Percentiles rank a stretch among this genome's conserved stretches.
These are phyloP conservation scores for Minunthozetes semirufus DNA, from an alignment of 2,888 invertebrate genomes.

Conservation along the genomic window DNA sequence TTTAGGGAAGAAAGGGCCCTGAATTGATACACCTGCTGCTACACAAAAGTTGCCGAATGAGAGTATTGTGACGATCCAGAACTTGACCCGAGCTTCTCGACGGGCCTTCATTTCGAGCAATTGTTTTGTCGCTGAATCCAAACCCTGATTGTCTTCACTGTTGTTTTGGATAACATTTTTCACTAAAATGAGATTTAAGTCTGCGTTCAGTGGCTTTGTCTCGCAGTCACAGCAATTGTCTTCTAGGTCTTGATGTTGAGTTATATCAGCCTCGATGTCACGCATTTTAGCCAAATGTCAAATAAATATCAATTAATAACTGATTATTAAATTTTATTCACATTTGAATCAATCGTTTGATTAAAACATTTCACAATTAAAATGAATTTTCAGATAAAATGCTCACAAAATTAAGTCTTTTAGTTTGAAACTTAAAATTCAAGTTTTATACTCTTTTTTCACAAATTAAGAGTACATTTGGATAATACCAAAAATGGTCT, in stretches of 20 bases:
- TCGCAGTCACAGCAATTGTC: no score
- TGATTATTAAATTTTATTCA: no score
- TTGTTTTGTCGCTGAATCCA: not conserved
- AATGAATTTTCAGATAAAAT: no score
- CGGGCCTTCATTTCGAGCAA: not conserved
- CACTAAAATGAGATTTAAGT: not conserved
- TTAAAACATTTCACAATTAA: no score
- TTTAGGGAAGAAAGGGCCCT: conserved; percentile 76
- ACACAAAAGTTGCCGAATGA: conserved; percentile 75
- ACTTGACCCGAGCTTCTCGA: not conserved
- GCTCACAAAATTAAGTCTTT: no score
- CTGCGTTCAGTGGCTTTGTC: not conserved
- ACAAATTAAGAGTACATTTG: no score
- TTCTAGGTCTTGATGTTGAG: not conserved
- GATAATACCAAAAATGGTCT: no score
- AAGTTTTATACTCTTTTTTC: no score
- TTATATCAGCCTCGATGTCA: not conserved
- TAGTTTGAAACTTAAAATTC: no score
- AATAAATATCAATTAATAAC: no score
- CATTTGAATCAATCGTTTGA: no score
- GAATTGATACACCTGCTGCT: conserved; percentile 73
- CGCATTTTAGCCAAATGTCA: not conserved
- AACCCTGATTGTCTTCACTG: not conserved
- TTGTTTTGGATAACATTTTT: not conserved
- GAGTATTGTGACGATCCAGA: conserved; percentile 56